These are phyloP conservation scores for Cantharis nigra DNA, from an alignment of 2,888 invertebrate species.

Conservation along the genomic window DNA sequence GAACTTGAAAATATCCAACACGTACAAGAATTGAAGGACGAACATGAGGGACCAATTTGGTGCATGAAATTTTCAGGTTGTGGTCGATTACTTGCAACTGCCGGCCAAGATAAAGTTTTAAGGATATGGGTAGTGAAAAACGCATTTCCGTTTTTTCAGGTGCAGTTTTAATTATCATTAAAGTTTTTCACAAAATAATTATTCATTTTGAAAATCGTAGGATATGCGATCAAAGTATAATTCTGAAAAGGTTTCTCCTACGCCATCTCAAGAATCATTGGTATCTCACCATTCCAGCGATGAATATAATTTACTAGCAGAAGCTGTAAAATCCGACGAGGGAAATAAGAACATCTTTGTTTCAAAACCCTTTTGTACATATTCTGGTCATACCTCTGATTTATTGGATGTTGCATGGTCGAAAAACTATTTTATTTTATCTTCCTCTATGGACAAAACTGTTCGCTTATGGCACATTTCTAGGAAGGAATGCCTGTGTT, in stretches of 20 bases:
- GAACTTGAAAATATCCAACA: constrained; percentile 92
- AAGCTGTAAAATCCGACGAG: constrained; percentile 66
- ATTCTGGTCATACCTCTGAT: constrained; percentile 94
- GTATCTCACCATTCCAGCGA: constrained; percentile 76
- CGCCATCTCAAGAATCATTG: constrained; percentile 90
- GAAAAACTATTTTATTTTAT: constrained; percentile 96
- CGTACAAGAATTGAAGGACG: constrained; percentile 71
- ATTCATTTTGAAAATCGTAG: constrained; percentile 49
- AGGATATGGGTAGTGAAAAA: constrained; percentile 94
- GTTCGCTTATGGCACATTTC: constrained; percentile 98
- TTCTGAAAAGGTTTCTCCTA: constrained; percentile 89
- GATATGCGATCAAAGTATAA: constrained; percentile 96
- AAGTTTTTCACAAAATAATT: not conserved
- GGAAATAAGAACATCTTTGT: constrained; percentile 72
- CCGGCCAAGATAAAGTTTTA: constrained; percentile 93
- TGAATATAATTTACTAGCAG: constrained; percentile 63
- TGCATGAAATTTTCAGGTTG: constrained; percentile 98
- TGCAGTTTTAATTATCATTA: not conserved
- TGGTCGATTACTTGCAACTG: constrained; percentile 92
- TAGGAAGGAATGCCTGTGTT: constrained; percentile 94
- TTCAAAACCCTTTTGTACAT: constrained; percentile 89
- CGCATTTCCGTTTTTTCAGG: constrained; percentile 71
- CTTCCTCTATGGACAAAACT: constrained; percentile 98
- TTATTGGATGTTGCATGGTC: constrained; percentile 98
- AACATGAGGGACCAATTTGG: constrained; percentile 94